Percentiles rank a stretch among this genome's conserved stretches.
These are phyloP conservation scores for Uropetala carovei DNA, from an alignment of 2,888 invertebrate species.

Conservation along the genomic window DNA sequence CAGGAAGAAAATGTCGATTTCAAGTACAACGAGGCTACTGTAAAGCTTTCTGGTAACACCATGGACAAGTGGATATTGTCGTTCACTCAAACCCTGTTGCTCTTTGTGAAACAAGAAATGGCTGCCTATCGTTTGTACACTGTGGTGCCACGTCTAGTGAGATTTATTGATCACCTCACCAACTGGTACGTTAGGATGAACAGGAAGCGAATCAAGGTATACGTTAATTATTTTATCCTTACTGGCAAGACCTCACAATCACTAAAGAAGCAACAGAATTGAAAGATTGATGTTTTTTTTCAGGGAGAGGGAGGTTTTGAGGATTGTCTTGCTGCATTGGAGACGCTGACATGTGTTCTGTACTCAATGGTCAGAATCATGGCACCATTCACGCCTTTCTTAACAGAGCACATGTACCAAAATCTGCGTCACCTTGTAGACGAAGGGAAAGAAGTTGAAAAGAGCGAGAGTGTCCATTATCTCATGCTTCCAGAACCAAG, in stretches of 20 bases:
- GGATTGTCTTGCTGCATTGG: slow-evolving; percentile 90
- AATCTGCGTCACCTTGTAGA: slow-evolving; percentile 84
- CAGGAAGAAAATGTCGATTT: slow-evolving; percentile 75
- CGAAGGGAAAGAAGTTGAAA: slow-evolving; percentile 73
- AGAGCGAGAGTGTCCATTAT: slow-evolving; percentile 91
- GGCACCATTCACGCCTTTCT: slow-evolving; percentile 98
- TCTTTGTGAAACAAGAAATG: slow-evolving; percentile 95
- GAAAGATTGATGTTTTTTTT: slow-evolving; percentile 66
- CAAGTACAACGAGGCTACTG: slow-evolving; percentile 72
- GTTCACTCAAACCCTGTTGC: slow-evolving; percentile 94
- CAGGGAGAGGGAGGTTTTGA: slow-evolving; percentile 87
- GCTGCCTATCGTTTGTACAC: slow-evolving; percentile 95
- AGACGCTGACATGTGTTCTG: slow-evolving; percentile 92
- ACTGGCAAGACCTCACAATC: neutral
- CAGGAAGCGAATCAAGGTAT: slow-evolving; percentile 89
- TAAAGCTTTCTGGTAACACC: slow-evolving; percentile 80
- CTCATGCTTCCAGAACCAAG: slow-evolving; percentile 89
- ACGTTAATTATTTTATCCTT: slow-evolving; percentile 6
- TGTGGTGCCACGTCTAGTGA: slow-evolving; percentile 94
- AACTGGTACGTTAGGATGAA: slow-evolving; percentile 99
- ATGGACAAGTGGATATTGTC: slow-evolving; percentile 99
- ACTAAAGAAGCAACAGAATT: neutral
- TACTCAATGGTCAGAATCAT: slow-evolving; percentile 93
- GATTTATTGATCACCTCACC: slow-evolving; percentile 97
- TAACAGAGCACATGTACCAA: slow-evolving; percentile 97